phyloP scores from a whole-genome alignment of 1,140 invertebrate genomes.

The Drosophila littoralis region DNA sequence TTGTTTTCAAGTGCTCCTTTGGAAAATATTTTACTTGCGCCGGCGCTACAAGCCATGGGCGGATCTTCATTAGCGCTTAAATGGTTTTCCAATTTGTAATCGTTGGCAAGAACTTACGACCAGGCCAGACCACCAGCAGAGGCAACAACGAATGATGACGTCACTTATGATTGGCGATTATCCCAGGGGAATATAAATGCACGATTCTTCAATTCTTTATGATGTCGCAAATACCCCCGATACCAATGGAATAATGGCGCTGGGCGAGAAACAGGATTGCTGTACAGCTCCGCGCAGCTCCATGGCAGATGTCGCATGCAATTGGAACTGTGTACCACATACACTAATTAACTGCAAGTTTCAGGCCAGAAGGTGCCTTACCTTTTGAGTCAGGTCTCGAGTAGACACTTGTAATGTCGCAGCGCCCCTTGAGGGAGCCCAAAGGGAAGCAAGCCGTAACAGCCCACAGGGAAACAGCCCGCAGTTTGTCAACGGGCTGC shows the following conservation, averaged over 20 bases:
- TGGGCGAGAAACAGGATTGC: constrained; percentile 19
- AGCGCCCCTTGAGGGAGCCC: constrained; percentile 69
- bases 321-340: constrained; percentile 65
- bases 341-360: constrained; percentile 77
- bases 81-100: constrained; percentile 62
- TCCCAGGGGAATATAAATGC: constrained; percentile 37
- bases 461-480: constrained; percentile 17
- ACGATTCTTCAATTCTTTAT: constrained; percentile 45
- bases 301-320: constrained; percentile 71
- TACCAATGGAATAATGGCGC: neutral
- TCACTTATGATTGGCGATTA: constrained; percentile 19
- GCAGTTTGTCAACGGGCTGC: constrained; percentile 69
- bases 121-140: constrained; percentile 29
- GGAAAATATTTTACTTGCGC: constrained; percentile 54
- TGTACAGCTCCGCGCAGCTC: constrained; percentile 26
- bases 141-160: constrained; percentile 20
- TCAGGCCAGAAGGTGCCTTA: constrained; percentile 30
- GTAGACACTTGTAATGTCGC: constrained; percentile 71
- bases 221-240: constrained; percentile 57
- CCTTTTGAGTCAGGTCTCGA: constrained; percentile 35
- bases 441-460: constrained; percentile 20
- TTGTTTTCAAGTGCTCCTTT: neutral
- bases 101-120: constrained; percentile 22
- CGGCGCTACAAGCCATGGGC: constrained; percentile 78
- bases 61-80: constrained; percentile 74